Evolutionary conservation across 2,888 invertebrate species (phyloP), one percentile per base, ranked within the genome.

Genomic region (Serripes groenlandicus): DNA sequence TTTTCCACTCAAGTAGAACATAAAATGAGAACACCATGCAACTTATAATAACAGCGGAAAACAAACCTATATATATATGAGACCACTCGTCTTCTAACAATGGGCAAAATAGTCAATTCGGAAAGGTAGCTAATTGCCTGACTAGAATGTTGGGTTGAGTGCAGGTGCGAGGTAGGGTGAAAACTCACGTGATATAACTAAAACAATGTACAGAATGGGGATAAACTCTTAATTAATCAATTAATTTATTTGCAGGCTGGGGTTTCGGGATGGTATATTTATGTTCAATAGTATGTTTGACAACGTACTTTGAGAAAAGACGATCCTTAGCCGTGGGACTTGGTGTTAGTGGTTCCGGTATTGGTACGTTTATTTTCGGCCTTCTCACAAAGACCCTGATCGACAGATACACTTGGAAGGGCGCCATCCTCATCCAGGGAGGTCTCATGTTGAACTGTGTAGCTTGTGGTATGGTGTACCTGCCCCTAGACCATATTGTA

Each of bases 381-480:
- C 75, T 75, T 23, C 23, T 80, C 4, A 70, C 75, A 7, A 26
- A 68, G 21, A 7, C 32, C 11, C 34, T 75, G 32, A 80, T 80
- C n/a, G 80, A 80, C 28, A 30, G n/a, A 1, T 80, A 71, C 64
- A 58, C 70, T 9, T 80, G 80, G 80, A 64, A 62, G 32, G 62
- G 70, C 18, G 75, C 75, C 23, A 66, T 75, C 28, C 35, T 75
- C 3, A 75, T 75, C 11, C 68, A 75, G 28, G 52, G 34, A 5
- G 75, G 68, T 5, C 66, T 75, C 21, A 54, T 75, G 49, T 52
- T 86, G n/a, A 78, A 86, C 69, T 83, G 83, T 42, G 42, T 77
- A 21, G 77, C 78, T 11, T 81, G 76, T 49, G 75, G 81, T 3
- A n/a, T 80, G 7, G 72, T 86, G 4, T 78, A 75, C 52, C 18